phyloP scores from a whole-genome alignment of 2,797 vertebrate species.

The Cyprinodon diabolis region DNA sequence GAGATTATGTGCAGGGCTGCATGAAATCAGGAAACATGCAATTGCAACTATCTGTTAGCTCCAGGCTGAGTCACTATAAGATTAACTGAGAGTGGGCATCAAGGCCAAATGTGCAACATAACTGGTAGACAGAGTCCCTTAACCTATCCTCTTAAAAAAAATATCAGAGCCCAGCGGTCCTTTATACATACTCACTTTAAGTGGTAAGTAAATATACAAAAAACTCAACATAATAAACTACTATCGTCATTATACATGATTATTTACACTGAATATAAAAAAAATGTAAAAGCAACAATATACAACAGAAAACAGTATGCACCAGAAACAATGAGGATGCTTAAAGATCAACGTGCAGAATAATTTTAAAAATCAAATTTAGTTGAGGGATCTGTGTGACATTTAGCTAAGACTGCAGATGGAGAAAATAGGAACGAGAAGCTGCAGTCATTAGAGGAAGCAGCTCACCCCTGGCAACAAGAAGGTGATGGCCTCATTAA shows the following conservation, averaged over 20 bases:
- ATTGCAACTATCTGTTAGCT: not conserved
- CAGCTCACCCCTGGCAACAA: not conserved
- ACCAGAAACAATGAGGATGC: not conserved
- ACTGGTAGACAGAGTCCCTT: no score
- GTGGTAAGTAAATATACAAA: no score
- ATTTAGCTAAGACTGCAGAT: not conserved
- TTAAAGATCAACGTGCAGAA: not conserved
- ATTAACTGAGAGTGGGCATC: no score
- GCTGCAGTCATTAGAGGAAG: not conserved
- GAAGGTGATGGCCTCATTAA: conserved; percentile 1
- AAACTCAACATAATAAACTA: no score
- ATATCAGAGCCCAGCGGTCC: no score
- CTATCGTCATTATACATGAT: no score
- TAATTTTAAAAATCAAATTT: not conserved
- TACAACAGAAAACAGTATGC: not conserved
- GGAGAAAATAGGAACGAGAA: not conserved
- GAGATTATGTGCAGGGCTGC: not conserved
- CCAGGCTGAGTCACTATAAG: no score
- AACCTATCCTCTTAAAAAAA: no score
- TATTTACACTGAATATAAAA: no score
- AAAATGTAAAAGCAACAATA: not conserved
- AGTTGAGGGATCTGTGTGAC: not conserved
- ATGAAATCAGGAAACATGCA: not conserved
- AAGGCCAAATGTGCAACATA: no score
- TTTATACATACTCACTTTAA: no score